These are phyloP conservation scores for Proterorhinus semilunaris DNA, from an alignment of 2,113 vertebrate species.

Conservation along the genomic window DNA sequence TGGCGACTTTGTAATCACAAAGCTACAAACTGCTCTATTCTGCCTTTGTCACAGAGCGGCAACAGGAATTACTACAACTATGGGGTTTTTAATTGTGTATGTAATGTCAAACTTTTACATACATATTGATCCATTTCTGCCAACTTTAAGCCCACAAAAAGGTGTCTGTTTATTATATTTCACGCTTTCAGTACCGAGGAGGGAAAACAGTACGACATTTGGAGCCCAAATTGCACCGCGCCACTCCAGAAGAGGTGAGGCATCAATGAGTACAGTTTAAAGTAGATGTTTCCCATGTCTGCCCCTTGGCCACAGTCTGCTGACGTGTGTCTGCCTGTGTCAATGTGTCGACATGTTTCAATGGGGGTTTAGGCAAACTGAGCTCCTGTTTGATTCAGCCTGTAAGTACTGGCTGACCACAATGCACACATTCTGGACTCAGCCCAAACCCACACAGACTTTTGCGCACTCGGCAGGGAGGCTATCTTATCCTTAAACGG, in stretches of 20 bases:
- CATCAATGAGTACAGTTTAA: neutral
- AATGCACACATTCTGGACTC: conserved; percentile 54
- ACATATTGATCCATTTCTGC: no score
- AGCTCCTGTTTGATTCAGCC: conserved; percentile 45
- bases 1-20: no score
- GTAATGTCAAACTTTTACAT: no score
- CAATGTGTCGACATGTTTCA: conserved; percentile 53
- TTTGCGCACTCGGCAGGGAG: conserved; percentile 30
- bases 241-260: neutral
- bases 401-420: conserved; percentile 59
- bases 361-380: conserved; percentile 46
- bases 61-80: no score
- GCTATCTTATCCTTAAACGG: neutral
- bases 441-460: conserved; percentile 59
- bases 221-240: neutral
- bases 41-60: no score
- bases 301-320: conserved; percentile 26
- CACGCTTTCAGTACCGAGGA: no score
- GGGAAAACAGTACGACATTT: neutral
- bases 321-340: conserved; percentile 29
- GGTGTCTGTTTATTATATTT: no score
- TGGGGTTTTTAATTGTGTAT: no score
- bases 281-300: conserved; percentile 2
- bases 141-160: no score
- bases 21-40: no score